Conservation (phyloP, 2,888 invertebrate species). For the Ferdinandea cuprea region DNA sequence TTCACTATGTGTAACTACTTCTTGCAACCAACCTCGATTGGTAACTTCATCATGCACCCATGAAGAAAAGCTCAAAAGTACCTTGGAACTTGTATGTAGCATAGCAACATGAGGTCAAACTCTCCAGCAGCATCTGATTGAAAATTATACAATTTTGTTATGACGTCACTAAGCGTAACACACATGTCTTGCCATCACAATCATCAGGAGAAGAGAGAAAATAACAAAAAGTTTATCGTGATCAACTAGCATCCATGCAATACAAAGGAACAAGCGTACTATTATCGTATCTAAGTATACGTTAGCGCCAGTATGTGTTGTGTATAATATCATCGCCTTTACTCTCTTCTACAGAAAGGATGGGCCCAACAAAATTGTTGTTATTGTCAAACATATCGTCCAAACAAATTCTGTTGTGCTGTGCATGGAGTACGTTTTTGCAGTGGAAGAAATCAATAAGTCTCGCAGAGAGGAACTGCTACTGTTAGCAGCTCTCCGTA, state of each 20-base stretch:
- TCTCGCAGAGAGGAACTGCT: slow-evolving; percentile 46
- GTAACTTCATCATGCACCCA: too few relatives aligned
- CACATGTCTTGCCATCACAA: slow-evolving; percentile 44
- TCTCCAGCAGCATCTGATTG: slow-evolving; percentile 24
- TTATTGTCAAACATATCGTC: slow-evolving; percentile 57
- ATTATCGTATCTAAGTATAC: slow-evolving; percentile 37
- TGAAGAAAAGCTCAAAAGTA: slow-evolving; percentile 28
- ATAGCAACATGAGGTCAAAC: slow-evolving; percentile 57
- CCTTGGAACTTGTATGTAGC: slow-evolving; percentile 45
- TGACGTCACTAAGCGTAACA: slow-evolving; percentile 61
- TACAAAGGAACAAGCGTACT: slow-evolving; percentile 20
- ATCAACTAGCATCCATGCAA: slow-evolving; percentile 52
- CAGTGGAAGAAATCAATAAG: slow-evolving; percentile 71
- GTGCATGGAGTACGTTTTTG: slow-evolving; percentile 57
- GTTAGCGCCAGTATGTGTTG: slow-evolving; percentile 30
- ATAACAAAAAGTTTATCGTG: slow-evolving; percentile 48
- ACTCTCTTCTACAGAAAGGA: slow-evolving; percentile 57
- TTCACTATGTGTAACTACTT: too few relatives aligned
- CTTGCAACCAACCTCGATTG: too few relatives aligned
- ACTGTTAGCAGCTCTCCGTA: slow-evolving; percentile 59
- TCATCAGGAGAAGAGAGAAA: too few relatives aligned
- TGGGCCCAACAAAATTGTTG: slow-evolving; percentile 64
- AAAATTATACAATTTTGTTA: slow-evolving; percentile 41
- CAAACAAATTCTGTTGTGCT: slow-evolving; percentile 45
- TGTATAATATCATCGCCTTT: slow-evolving; percentile 37